Evolutionary conservation across 2,888 invertebrate genomes (phyloP).

Genomic region (Leucophora obtusa): DNA sequence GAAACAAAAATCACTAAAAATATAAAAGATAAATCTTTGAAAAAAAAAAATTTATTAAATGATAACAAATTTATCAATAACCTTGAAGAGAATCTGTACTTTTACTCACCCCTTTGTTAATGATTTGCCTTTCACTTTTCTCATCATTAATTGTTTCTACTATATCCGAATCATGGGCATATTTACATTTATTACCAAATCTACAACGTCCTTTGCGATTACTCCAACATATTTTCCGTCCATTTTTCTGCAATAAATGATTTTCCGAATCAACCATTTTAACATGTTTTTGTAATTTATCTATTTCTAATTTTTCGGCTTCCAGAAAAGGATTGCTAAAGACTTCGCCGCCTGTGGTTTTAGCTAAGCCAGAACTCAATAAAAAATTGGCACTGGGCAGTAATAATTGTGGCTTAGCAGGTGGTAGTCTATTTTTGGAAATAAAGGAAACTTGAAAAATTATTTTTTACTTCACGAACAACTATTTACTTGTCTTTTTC

Average conservation of each 20-base stretch:
- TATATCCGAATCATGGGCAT: slow-evolving; percentile 93
- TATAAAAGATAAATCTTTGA: too few species aligned
- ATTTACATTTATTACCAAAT: slow-evolving; percentile 94
- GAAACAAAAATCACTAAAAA: too few species aligned
- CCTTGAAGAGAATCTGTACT: too few species aligned
- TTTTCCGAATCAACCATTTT: slow-evolving; percentile 90
- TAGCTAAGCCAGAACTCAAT: slow-evolving; percentile 65
- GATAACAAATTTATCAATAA: too few species aligned
- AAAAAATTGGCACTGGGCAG: slow-evolving; percentile 74
- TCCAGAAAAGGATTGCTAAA: slow-evolving; percentile 92
- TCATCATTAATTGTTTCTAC: neutral
- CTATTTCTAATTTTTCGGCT: slow-evolving; percentile 91
- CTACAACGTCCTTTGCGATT: slow-evolving; percentile 93
- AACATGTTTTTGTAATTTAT: slow-evolving; percentile 93
- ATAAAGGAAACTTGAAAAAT: neutral
- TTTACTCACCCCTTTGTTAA: slow-evolving; percentile 14
- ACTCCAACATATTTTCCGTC: slow-evolving; percentile 95
- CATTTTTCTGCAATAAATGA: slow-evolving; percentile 89
- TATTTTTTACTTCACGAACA: neutral
- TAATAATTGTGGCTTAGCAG: slow-evolving; percentile 27
- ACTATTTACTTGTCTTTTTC: slow-evolving; percentile 3
- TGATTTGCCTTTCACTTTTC: neutral
- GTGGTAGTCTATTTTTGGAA: neutral
- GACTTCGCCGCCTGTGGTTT: slow-evolving; percentile 79
- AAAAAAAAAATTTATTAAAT: too few species aligned